Evolutionary conservation across 2,113 vertebrate species (phyloP).

Genomic region (Eleginops maclovinus): DNA sequence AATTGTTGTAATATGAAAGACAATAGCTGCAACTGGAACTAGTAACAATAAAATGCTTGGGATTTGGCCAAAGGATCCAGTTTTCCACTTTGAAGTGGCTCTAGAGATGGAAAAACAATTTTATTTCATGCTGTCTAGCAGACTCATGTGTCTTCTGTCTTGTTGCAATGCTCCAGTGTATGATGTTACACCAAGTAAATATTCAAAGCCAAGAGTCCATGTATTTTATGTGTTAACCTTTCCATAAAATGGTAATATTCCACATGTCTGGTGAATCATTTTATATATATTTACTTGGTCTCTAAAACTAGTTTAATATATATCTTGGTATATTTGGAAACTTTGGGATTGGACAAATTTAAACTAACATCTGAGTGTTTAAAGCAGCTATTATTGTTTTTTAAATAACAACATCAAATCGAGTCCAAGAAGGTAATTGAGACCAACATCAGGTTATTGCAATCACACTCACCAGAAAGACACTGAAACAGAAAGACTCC

Average conservation of each 20-base stretch:
- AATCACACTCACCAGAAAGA: not conserved
- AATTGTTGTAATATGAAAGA: not conserved
- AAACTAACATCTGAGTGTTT: not conserved
- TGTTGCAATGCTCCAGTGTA: slow-evolving; percentile 1
- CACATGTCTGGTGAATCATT: slow-evolving; percentile 10
- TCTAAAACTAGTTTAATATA: not conserved
- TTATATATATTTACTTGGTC: not conserved
- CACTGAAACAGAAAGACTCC: not conserved
- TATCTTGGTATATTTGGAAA: not conserved
- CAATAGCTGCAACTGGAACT: not conserved
- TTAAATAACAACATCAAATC: not conserved
- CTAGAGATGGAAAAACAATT: slow-evolving; percentile 11
- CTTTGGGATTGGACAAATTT: not conserved
- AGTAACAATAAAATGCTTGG: not conserved
- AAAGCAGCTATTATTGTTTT: not conserved
- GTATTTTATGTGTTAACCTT: not conserved
- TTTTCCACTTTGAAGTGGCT: slow-evolving; percentile 9
- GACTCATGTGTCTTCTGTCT: not conserved
- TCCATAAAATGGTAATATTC: not conserved
- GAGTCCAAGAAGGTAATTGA: not conserved
- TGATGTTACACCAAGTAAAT: slow-evolving; percentile 13
- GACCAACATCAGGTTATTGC: not conserved
- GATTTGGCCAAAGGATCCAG: not conserved
- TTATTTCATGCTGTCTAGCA: not conserved
- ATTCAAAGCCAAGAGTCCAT: not conserved